Evolutionary conservation across 2,888 invertebrate species (phyloP).

Genomic region (Cinara cedri): DNA sequence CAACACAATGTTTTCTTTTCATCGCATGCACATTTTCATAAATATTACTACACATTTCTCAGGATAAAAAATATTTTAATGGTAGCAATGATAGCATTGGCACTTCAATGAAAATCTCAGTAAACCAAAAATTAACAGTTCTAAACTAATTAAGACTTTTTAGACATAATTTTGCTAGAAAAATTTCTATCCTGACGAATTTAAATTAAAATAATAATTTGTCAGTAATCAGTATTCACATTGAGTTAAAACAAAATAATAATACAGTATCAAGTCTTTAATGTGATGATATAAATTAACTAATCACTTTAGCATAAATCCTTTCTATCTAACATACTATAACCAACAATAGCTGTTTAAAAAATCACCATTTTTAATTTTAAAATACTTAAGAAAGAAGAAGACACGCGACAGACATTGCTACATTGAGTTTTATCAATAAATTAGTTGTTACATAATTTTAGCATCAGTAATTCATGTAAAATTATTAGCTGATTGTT

Average conservation of each 20-base stretch:
- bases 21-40: conserved; percentile 48
- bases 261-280: too few relatives aligned
- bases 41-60: conserved; percentile 25
- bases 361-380: background rate
- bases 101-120: background rate
- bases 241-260: background rate
- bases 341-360: conserved; percentile 9
- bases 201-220: conserved; percentile 7
- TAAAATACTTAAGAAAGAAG: conserved; percentile 7
- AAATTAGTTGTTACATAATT: conserved; percentile 54
- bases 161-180: conserved; percentile 50
- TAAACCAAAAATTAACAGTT: background rate
- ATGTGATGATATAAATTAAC: background rate
- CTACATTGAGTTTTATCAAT: conserved; percentile 37
- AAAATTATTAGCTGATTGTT: conserved; percentile 51
- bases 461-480: conserved; percentile 42
- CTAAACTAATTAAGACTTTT: conserved; percentile 19
- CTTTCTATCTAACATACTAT: conserved; percentile 1
- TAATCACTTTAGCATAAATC: background rate
- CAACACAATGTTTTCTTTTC: conserved; percentile 35
- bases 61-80: conserved; percentile 26
- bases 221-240: background rate
- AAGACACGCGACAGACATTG: conserved; percentile 30
- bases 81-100: background rate
- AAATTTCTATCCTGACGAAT: background rate